These are phyloP conservation scores for Mungos mungo DNA, from an alignment of 2,113 vertebrate species.

Conservation along the genomic window DNA sequence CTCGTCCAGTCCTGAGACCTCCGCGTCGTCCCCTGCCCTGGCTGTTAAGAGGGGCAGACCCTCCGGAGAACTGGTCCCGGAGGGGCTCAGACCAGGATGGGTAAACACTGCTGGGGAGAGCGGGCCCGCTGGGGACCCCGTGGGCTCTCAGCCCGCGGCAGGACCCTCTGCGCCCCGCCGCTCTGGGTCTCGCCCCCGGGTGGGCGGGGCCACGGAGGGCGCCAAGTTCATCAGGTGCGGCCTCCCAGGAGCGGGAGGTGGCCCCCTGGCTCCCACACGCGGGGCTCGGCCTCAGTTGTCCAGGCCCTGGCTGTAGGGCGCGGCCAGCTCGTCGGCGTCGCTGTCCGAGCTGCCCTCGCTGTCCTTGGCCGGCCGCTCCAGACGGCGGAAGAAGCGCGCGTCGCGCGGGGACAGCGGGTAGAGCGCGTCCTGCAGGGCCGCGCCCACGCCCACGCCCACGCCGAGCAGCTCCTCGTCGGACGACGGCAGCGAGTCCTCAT, in stretches of 20 bases:
- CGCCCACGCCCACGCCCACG: conserved; percentile 85
- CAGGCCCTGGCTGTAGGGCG: conserved; percentile 73
- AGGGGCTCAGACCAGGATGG: not conserved
- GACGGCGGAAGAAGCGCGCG: conserved; percentile 82
- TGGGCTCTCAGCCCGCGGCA: not conserved
- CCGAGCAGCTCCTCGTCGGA: conserved; percentile 94
- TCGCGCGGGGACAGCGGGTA: conserved; percentile 86
- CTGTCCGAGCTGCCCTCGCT: conserved; percentile 95
- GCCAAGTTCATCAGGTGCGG: not conserved
- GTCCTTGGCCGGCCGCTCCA: conserved; percentile 87
- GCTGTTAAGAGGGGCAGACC: not conserved
- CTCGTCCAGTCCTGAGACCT: not conserved
- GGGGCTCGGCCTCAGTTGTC: conserved; percentile 66
- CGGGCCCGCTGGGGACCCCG: not conserved
- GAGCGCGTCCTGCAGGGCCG: conserved; percentile 86
- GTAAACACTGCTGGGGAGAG: conserved; percentile 56
- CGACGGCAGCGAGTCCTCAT: conserved; percentile 93
- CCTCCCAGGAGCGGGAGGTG: not conserved
- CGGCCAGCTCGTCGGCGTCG: conserved; percentile 84
- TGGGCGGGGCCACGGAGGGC: not conserved
- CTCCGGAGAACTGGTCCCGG: not conserved
- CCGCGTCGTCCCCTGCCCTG: not conserved
- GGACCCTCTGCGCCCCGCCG: not conserved
- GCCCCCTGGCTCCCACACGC: not conserved
- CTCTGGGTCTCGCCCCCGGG: not conserved